Percentiles rank a stretch among this genome's conserved stretches.
Evolutionary conservation across 2,113 vertebrate species (phyloP).

Genomic region (Rhabdornis inornatus): DNA sequence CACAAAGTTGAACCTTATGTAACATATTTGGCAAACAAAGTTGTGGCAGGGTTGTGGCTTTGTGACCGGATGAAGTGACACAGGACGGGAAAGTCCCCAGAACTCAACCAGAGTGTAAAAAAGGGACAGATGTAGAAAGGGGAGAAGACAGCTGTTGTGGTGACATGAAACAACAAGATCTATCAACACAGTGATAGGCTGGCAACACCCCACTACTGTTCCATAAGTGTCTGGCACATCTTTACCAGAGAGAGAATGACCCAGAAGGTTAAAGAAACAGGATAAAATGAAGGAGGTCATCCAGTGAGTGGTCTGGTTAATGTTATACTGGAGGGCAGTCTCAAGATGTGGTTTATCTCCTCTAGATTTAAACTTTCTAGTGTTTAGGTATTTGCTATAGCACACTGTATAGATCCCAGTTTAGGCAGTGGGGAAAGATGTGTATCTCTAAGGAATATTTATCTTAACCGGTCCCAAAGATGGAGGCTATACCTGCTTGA

Average conservation of each 20-base stretch:
- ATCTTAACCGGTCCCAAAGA: not conserved
- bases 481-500: not conserved
- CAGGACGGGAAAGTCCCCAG: slow-evolving; percentile 7
- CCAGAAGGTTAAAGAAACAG: not conserved
- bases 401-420: not conserved
- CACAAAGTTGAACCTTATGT: not conserved
- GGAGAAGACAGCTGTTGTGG: not conserved
- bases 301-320: not conserved
- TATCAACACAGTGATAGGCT: not conserved
- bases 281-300: not conserved
- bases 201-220: not conserved
- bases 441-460: not conserved
- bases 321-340: not conserved
- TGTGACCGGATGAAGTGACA: slow-evolving; percentile 29
- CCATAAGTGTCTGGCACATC: not conserved
- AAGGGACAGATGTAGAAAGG: not conserved
- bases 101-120: not conserved
- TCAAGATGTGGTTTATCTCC: not conserved
- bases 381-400: not conserved
- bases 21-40: not conserved
- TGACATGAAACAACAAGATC: not conserved
- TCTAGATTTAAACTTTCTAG: not conserved
- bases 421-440: not conserved
- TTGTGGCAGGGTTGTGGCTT: slow-evolving; percentile 15
- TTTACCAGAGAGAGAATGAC: not conserved